A percentile compares a stretch with the other conserved stretches of the same genome.
Evolutionary conservation across 2,888 invertebrate species (phyloP).

Genomic region (Perizoma flavofasciatum): DNA sequence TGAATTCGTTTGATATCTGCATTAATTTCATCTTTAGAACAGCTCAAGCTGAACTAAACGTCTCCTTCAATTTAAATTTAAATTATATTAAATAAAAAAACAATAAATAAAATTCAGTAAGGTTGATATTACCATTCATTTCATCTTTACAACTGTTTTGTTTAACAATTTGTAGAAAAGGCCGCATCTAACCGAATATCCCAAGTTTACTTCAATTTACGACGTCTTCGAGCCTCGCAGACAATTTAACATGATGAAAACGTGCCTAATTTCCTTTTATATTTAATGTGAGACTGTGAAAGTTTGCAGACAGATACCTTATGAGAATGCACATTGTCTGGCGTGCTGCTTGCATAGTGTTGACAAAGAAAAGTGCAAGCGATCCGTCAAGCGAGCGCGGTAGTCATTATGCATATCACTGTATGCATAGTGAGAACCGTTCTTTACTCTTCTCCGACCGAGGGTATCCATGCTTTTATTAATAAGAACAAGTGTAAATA

Average conservation of each 20-base stretch:
- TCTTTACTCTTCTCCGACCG: conserved; percentile 23
- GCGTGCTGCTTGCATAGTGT: conserved; percentile 29
- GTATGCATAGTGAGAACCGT: conserved; percentile 32
- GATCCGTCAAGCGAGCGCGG: conserved; percentile 42
- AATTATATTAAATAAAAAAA: no score
- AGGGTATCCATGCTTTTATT: conserved; percentile 5
- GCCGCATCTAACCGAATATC: not conserved
- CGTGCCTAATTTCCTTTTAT: conserved; percentile 54
- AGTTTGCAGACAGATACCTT: conserved; percentile 58
- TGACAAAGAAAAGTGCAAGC: conserved; percentile 56
- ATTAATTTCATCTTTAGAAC: no score
- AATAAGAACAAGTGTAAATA: conserved; percentile 2
- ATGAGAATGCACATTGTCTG: conserved; percentile 54
- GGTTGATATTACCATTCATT: no score
- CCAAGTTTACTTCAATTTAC: not conserved
- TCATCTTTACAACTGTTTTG: no score
- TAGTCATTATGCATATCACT: conserved; percentile 43
- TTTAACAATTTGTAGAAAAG: not conserved
- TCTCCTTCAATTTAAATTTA: no score
- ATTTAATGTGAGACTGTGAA: conserved; percentile 58
- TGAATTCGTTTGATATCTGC: no score
- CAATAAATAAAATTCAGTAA: no score
- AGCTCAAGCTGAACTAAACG: no score
- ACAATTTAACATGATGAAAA: conserved; percentile 39
- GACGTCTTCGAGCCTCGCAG: conserved; percentile 7